Base-by-base conservation (phyloP, 2,797 vertebrate genomes). In the Lagothrix lagotricha region DNA sequence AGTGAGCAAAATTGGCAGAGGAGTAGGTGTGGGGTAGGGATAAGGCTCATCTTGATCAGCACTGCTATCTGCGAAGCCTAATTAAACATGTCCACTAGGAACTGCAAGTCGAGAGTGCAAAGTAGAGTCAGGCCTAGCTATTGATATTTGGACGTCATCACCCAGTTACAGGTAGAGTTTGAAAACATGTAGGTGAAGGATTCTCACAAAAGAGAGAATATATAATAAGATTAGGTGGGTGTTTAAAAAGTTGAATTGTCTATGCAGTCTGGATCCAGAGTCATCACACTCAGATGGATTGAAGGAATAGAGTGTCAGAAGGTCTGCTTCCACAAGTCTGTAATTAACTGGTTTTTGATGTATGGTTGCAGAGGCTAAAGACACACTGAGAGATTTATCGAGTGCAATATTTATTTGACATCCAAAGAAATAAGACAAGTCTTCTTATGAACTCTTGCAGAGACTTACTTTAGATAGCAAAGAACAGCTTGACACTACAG, bases 331-430 rank as follows among this genome's bases (percentile, higher is more conserved):
- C 20, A 44, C 19, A 86, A 88, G 58, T 30, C 48, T 24, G 1
- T 82, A 44, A 50, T 85, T 83, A 94, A 90, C 76, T 36, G 57
- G 41, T 39, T 93, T 95, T 87, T 79, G 88, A 89, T 61, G 22
- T 52, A 57, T 88, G 52, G 36, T 46, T 64, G 50, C 73, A 79
- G 73, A 94, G 46, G 52, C 28, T 54, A 48, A 58, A 95, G 73
- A 94, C 33, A 72, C 73, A 95, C 58, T 67, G 33, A 72, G 54
- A 94, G n/a, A 88, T 93, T 91, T 86, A 87, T 58, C 19, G 36
- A 89, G 48, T 93, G 41, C n/a, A 83, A 30, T 94, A 93, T 94
- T 92, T 95, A 79, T 57, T 89, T 70, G 73, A 92, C 90, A 95
- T 58, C 79, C 19, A 80, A 93, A 88, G 57, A 93, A 86, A 89